These are phyloP conservation scores for Gymnopithys bicolor DNA, from an alignment of 2,797 vertebrate species.

Conservation along the genomic window DNA sequence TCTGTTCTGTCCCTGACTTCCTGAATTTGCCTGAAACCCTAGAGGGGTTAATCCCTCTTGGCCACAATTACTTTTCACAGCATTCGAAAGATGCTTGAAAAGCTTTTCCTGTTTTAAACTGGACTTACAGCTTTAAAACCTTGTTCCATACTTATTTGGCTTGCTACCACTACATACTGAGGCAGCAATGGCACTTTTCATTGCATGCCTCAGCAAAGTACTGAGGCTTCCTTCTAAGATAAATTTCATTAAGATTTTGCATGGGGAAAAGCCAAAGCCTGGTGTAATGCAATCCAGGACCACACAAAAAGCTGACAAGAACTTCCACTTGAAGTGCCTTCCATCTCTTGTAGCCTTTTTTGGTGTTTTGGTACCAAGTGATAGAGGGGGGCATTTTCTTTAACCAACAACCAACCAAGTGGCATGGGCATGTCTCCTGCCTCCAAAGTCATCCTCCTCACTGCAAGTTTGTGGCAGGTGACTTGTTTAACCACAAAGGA, in stretches of 20 bases:
- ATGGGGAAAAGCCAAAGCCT: background rate
- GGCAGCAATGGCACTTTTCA: background rate
- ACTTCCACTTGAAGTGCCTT: background rate
- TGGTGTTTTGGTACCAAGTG: background rate
- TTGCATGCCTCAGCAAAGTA: background rate
- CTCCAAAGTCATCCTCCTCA: fast-evolving
- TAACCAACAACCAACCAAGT: background rate
- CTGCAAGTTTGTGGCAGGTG: background rate
- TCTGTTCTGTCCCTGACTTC: background rate
- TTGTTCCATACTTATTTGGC: background rate
- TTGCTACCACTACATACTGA: background rate
- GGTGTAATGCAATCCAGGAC: background rate
- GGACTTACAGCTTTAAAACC: background rate
- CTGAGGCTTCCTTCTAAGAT: background rate
- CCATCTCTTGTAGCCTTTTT: background rate
- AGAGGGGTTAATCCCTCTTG: background rate
- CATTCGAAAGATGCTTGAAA: background rate
- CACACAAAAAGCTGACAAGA: background rate
- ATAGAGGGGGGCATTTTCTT: background rate
- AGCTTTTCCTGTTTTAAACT: background rate
- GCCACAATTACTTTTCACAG: background rate
- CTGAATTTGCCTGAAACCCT: background rate
- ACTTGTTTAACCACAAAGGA: background rate
- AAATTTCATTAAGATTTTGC: background rate
- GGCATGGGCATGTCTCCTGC: fast-evolving